phyloP scores from a whole-genome alignment of 2,888 invertebrate species.

The Phengaris arion region DNA sequence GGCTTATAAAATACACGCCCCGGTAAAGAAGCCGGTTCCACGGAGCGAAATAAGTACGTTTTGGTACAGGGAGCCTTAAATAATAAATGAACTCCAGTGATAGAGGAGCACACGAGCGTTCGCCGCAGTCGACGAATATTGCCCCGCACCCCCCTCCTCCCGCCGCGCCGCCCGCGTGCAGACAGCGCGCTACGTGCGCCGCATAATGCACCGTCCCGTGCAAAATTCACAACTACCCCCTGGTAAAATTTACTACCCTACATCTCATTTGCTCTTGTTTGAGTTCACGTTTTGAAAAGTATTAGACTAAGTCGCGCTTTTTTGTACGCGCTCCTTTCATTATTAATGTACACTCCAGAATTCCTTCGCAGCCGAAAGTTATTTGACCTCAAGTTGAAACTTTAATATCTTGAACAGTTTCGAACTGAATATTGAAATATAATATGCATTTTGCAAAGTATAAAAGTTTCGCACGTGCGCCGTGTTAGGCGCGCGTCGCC shows the following conservation, averaged over 20 bases:
- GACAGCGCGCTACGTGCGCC: slow-evolving; percentile 67
- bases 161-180: slow-evolving; percentile 45
- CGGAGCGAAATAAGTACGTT: slow-evolving; percentile 57
- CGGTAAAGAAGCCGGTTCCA: slow-evolving; percentile 53
- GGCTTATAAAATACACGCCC: slow-evolving; percentile 26
- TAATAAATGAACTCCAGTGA: slow-evolving; percentile 70
- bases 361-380: slow-evolving; percentile 26
- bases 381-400: slow-evolving; percentile 27
- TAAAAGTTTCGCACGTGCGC: slow-evolving; percentile 64
- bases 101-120: slow-evolving; percentile 56
- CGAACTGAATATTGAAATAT: slow-evolving; percentile 56
- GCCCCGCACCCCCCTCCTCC: slow-evolving; percentile 41
- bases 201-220: slow-evolving; percentile 73
- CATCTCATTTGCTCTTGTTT: slow-evolving; percentile 76
- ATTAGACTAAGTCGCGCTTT: slow-evolving; percentile 37
- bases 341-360: slow-evolving; percentile 26
- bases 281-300: slow-evolving; percentile 55
- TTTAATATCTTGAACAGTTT: slow-evolving; percentile 32
- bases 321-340: slow-evolving; percentile 25
- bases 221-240: slow-evolving; percentile 77
- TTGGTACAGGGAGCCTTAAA: slow-evolving; percentile 62
- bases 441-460: slow-evolving; percentile 69
- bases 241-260: slow-evolving; percentile 69
- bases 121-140: slow-evolving; percentile 52
- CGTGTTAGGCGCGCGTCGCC: slow-evolving; percentile 59